A percentile compares a stretch with the other conserved stretches of the same genome.
phyloP scores from a whole-genome alignment of 2,113 vertebrate genomes.

The Turnix velox region DNA sequence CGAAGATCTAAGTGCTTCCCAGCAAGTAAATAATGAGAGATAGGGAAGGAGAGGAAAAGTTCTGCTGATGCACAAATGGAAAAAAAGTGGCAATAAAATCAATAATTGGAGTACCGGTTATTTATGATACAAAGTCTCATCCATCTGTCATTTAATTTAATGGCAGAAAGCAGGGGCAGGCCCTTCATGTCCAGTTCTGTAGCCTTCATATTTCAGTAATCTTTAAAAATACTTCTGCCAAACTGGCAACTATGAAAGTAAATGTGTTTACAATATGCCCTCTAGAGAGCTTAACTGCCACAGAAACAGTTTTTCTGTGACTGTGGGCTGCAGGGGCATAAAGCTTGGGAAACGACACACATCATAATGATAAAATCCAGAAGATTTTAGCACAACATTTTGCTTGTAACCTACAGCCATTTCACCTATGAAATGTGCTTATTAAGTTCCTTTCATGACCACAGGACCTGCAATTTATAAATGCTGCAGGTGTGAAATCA shows the following conservation, averaged over 20 bases:
- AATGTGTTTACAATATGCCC: slow-evolving; percentile 68
- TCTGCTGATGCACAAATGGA: background rate
- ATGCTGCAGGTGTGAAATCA: slow-evolving; percentile 70
- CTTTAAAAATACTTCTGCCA: slow-evolving; percentile 62
- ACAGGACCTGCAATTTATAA: slow-evolving; percentile 57
- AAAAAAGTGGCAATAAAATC: background rate
- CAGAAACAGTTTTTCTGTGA: slow-evolving; percentile 59
- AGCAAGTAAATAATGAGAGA: background rate
- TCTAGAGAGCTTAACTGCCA: slow-evolving; percentile 64
- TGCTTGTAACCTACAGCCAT: slow-evolving; percentile 56
- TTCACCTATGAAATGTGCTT: slow-evolving; percentile 68
- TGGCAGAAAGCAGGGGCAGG: background rate
- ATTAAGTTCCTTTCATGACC: slow-evolving; percentile 67
- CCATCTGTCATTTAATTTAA: slow-evolving; percentile 33
- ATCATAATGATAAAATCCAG: slow-evolving; percentile 47
- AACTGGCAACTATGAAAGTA: slow-evolving; percentile 59
- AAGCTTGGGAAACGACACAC: slow-evolving; percentile 37
- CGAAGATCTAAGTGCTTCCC: background rate
- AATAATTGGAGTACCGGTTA: background rate
- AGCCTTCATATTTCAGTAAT: slow-evolving; percentile 63
- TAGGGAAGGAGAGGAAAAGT: background rate
- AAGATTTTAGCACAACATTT: slow-evolving; percentile 51
- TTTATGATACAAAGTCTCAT: background rate
- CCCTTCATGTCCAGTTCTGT: slow-evolving; percentile 2
- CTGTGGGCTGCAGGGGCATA: background rate